phyloP scores from a whole-genome alignment of 2,113 vertebrate genomes.

The Ctenomys sociabilis region DNA sequence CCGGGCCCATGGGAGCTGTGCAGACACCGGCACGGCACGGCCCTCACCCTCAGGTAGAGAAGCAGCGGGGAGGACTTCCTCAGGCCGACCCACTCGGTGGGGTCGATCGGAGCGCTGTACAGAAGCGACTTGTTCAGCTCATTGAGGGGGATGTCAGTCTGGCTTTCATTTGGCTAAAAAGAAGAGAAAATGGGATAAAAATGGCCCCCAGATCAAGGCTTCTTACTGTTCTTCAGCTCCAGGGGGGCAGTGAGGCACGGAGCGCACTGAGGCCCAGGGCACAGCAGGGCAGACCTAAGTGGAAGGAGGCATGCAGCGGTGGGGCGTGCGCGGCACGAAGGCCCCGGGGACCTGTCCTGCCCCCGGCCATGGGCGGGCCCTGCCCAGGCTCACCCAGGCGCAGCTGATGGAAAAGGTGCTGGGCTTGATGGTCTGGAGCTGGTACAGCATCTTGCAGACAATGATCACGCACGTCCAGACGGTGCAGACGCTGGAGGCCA shows the following conservation, averaged over 20 bases:
- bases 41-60: constrained; percentile 93
- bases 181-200: constrained; percentile 55
- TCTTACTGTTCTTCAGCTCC: background rate
- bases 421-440: constrained; percentile 93
- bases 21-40: background rate
- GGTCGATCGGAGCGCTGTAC: constrained; percentile 90
- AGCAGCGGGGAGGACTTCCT: constrained; percentile 90
- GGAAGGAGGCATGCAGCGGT: background rate
- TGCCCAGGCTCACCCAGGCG: constrained; percentile 86
- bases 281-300: background rate
- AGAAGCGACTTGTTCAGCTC: constrained; percentile 89
- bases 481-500: constrained; percentile 96
- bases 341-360: background rate
- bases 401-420: constrained; percentile 90
- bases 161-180: constrained; percentile 88
- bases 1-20: fast-evolving
- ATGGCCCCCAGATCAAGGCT: background rate
- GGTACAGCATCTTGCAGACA: constrained; percentile 99
- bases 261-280: background rate
- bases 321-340: fast-evolving
- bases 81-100: constrained; percentile 96
- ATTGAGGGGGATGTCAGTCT: constrained; percentile 84
- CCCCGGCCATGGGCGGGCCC: background rate
- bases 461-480: constrained; percentile 98
- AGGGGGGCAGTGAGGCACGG: background rate